Base-by-base conservation (phyloP, 2,113 vertebrate genomes). In the Lanius collurio region DNA sequence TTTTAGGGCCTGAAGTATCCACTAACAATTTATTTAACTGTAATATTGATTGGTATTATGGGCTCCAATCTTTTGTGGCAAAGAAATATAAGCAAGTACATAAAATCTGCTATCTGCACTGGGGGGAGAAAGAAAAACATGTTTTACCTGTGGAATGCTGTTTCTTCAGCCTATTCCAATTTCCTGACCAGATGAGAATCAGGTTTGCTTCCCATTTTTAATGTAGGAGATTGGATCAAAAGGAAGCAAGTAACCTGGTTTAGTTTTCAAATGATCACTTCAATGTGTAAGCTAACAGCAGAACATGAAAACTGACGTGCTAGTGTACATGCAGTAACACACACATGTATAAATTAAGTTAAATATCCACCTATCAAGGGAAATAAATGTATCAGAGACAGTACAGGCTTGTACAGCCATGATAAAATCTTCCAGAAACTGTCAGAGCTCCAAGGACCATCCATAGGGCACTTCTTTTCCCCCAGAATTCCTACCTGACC, bases 111-210 rank as follows among this genome's bases (percentile, higher is more conserved):
- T 68, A 57, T 18, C 31, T 39, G 15, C 35, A 16, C 23, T 21
- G 3, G 0, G 1, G 28, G 14, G 17, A 4, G 5, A 2, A 57
- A 46, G 15, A 52, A 57, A 57, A 60, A 55, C 13, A 50, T 1
- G 1, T 37, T 87, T 12, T 24, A 39, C 22, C 2, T 31, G 21
- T 37, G 21, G 10, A 75, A 79, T 27, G 26, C n/a, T 80, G 17
- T 62, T 86, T 52, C 27, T 76, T 30, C 39, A 63, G 76, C 53
- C 71, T 27, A 13, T 33, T 83, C 44, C 15, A 80, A 49, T 18
- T 55, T 49, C 67, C 15, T 17, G 35, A 56, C 33, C 44, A 82
- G 55, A 57, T 3, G 17, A 75, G 24, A 52, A 23, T 19, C 3
- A 76, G 7, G 13, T 47, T 76, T 91, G 47, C 28, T 67, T 83